These are phyloP conservation scores for Zeugodacus cucurbitae DNA, from an alignment of 1,140 invertebrate genomes.

Conservation along the genomic window DNA sequence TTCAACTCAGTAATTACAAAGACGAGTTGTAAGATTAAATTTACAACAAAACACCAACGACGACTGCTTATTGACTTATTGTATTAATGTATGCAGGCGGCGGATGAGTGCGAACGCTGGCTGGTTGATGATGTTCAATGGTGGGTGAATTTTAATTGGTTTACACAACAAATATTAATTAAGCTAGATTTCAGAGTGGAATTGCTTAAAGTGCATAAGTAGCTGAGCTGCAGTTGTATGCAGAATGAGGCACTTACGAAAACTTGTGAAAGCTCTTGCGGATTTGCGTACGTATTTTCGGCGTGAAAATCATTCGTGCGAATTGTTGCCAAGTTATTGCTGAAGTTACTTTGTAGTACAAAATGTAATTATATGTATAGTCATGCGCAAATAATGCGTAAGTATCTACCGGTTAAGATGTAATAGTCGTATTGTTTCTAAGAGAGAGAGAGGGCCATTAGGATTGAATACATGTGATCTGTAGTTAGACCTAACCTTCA, in stretches of 20 bases:
- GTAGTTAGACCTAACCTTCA: no score
- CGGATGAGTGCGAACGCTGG: no score
- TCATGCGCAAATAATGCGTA: no score
- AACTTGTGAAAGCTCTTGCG: background rate
- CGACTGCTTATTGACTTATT: background rate
- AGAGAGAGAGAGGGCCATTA: no score
- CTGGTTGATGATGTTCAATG: background rate
- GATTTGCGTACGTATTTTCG: no score
- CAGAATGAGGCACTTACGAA: background rate
- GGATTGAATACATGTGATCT: no score
- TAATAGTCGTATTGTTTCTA: no score
- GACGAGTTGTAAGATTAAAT: constrained; percentile 12
- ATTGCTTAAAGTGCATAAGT: background rate
- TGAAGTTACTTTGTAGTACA: no score
- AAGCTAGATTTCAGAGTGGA: background rate
- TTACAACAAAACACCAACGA: background rate
- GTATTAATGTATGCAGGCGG: background rate
- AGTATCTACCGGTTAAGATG: no score
- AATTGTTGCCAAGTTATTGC: no score
- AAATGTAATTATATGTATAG: no score
- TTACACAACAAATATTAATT: constrained; percentile 27
- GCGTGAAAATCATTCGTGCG: no score
- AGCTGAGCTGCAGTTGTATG: background rate
- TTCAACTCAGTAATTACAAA: background rate
- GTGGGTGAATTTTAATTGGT: background rate